Percentiles rank a stretch among this genome's conserved stretches.
Conservation (phyloP, 2,113 vertebrate genomes). For the Corythornis vintsioides region DNA sequence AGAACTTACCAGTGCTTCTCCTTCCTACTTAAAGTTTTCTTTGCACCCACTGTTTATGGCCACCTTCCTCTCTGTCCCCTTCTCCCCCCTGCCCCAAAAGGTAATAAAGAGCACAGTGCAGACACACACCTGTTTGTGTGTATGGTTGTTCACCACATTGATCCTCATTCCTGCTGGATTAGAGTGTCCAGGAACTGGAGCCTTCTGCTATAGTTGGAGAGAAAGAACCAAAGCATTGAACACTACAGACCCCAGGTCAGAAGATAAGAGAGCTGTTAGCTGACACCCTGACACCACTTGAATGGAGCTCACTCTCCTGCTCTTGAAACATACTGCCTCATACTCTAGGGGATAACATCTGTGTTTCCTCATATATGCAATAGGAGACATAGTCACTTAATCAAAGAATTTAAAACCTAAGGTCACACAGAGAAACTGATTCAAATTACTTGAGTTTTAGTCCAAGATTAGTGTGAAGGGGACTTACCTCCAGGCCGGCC, state of each 20-base stretch:
- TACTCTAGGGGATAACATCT: not conserved
- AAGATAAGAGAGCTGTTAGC: not conserved
- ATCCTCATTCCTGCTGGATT: slow-evolving; percentile 81
- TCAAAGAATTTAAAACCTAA: not conserved
- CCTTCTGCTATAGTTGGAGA: slow-evolving; percentile 74
- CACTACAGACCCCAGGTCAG: not conserved
- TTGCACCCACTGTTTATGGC: not conserved
- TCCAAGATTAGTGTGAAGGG: not conserved
- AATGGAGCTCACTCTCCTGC: not conserved
- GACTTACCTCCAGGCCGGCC: not conserved
- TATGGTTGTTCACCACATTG: slow-evolving; percentile 82
- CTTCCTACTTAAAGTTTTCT: not conserved
- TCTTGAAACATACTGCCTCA: not conserved
- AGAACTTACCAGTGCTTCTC: not conserved
- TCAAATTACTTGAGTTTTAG: not conserved
- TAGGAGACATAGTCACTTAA: not conserved
- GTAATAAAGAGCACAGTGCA: not conserved
- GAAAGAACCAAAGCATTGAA: slow-evolving; percentile 24
- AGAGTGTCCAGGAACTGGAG: slow-evolving; percentile 65
- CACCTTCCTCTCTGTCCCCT: not conserved
- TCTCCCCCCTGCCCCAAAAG: not conserved
- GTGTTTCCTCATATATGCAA: not conserved
- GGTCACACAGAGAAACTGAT: not conserved
- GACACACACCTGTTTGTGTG: slow-evolving; percentile 75
- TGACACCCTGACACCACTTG: not conserved